Percentiles rank a stretch among this genome's conserved stretches.
These are phyloP conservation scores for Threskiornis aethiopicus DNA, from an alignment of 2,797 vertebrate species.

Conservation along the genomic window DNA sequence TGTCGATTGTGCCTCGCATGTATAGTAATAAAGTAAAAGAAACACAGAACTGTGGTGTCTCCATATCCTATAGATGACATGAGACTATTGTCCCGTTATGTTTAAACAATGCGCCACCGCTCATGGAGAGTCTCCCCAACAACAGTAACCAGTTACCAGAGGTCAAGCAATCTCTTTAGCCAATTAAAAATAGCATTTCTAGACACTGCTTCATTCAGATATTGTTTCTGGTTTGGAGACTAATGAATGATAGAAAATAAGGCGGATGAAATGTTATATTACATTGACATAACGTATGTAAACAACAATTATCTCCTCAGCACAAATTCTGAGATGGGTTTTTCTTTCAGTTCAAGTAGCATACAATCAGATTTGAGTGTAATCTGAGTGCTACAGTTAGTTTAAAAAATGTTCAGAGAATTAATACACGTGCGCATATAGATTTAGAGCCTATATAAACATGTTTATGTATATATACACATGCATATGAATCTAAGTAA, in stretches of 20 bases:
- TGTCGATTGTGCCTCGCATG: slow-evolving; percentile 73
- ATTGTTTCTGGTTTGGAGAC: not conserved
- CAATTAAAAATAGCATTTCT: slow-evolving; percentile 39
- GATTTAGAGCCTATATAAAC: not conserved
- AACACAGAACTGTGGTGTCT: slow-evolving; percentile 57
- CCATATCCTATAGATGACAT: slow-evolving; percentile 63
- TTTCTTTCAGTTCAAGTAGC: not conserved
- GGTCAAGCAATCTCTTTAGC: slow-evolving; percentile 57
- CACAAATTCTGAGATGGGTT: not conserved
- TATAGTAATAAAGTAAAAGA: slow-evolving; percentile 76
- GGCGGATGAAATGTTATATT: slow-evolving; percentile 1
- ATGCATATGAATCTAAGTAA: not conserved
- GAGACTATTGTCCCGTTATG: slow-evolving; percentile 54
- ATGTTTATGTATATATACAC: not conserved
- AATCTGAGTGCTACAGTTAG: not conserved
- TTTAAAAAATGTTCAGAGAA: not conserved
- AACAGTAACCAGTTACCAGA: slow-evolving; percentile 59
- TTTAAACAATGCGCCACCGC: slow-evolving; percentile 54
- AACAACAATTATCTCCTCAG: not conserved
- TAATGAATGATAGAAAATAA: not conserved
- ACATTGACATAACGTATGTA: not conserved
- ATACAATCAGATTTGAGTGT: not conserved
- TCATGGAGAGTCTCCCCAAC: slow-evolving; percentile 50
- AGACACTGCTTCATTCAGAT: slow-evolving; percentile 43
- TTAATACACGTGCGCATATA: not conserved